Evolutionary conservation across 2,113 vertebrate genomes (phyloP).

Genomic region (Labeo catla): DNA sequence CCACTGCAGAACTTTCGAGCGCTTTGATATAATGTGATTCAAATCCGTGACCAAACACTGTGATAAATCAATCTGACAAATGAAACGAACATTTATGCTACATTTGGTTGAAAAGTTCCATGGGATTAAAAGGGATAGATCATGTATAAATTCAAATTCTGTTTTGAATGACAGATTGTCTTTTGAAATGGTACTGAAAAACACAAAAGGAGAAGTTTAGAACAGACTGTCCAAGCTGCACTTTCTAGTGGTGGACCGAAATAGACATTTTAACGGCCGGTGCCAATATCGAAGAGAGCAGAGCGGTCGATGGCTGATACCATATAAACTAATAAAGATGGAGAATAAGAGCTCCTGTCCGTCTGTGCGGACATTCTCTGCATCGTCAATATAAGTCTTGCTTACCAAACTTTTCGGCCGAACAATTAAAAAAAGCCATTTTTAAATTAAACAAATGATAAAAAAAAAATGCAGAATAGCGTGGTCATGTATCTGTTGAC

Average conservation of each 20-base stretch:
- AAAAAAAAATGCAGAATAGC: too few species aligned
- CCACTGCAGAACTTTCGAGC: background rate
- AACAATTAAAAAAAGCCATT: background rate
- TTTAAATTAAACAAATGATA: too few species aligned
- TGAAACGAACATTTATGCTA: background rate
- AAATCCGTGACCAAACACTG: background rate
- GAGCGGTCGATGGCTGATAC: background rate
- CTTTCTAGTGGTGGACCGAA: background rate
- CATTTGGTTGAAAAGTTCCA: background rate
- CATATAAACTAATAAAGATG: background rate
- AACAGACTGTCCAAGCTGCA: background rate
- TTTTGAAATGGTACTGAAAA: background rate
- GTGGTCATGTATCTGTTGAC: too few species aligned
- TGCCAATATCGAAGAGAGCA: background rate
- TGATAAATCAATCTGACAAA: constrained; percentile 14
- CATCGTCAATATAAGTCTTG: background rate
- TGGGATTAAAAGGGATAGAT: background rate
- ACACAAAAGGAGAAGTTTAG: background rate
- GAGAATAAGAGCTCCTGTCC: background rate
- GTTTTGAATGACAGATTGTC: background rate
- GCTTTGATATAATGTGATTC: background rate
- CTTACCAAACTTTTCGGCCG: background rate
- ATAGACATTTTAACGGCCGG: background rate
- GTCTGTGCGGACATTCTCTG: too few species aligned
- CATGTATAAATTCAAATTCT: background rate